Evolutionary conservation across 2,888 invertebrate genomes (phyloP).

Genomic region (Tipula vernalis): DNA sequence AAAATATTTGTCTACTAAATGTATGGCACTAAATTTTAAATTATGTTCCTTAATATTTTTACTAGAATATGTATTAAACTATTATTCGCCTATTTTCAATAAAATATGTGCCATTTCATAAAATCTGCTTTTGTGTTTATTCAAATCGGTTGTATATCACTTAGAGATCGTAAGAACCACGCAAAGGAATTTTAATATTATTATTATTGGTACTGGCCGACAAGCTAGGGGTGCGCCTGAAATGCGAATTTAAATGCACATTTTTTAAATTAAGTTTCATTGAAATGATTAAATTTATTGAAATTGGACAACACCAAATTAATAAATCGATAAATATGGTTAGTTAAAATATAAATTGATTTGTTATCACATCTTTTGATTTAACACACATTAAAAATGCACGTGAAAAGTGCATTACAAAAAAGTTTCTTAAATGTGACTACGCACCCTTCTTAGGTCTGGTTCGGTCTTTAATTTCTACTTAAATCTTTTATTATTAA

Average conservation of each 20-base stretch:
- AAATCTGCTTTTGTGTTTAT: not conserved
- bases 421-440: too few relatives aligned
- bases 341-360: too few relatives aligned
- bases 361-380: too few relatives aligned
- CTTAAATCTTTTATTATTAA: not conserved
- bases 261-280: too few relatives aligned
- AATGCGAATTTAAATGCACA: not conserved
- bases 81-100: not conserved
- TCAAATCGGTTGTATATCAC: not conserved
- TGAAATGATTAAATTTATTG: too few relatives aligned
- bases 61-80: not conserved
- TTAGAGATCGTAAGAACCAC: not conserved
- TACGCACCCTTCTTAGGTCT: too few relatives aligned
- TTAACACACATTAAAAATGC: too few relatives aligned
- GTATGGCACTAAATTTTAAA: not conserved
- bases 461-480: not conserved
- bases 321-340: too few relatives aligned
- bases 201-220: not conserved
- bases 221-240: too few relatives aligned
- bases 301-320: too few relatives aligned
- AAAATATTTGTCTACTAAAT: not conserved
- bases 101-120: not conserved
- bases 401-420: too few relatives aligned
- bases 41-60: not conserved
- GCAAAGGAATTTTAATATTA: not conserved